Percentiles rank a stretch among this genome's conserved stretches.
phyloP scores from a whole-genome alignment of 2,113 vertebrate species.

The Callionymus lyra region DNA sequence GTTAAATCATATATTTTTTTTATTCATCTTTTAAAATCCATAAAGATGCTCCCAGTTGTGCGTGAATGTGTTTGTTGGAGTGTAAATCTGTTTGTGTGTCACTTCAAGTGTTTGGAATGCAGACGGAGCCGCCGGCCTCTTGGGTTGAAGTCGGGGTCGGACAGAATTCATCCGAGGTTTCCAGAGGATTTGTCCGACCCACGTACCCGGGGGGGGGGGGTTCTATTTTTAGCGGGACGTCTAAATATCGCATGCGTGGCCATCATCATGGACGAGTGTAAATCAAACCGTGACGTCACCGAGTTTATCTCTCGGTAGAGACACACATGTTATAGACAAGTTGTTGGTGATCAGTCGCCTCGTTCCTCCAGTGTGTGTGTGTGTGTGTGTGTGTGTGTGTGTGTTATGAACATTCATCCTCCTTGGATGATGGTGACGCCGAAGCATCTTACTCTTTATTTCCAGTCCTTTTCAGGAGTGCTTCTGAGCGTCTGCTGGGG shows the following conservation, averaged over 20 bases:
- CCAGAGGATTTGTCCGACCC: background rate
- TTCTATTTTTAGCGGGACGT: too few species aligned
- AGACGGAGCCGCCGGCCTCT: background rate
- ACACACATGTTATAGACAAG: background rate
- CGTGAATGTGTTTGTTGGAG: too few species aligned
- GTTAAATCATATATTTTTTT: too few species aligned
- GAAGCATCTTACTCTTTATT: background rate
- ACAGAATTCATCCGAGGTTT: background rate
- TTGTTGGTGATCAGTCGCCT: background rate
- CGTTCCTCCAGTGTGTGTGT: background rate
- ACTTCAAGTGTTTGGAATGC: background rate
- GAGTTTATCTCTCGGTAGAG: background rate
- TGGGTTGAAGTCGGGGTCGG: background rate
- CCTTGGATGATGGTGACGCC: background rate
- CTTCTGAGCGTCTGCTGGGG: slow-evolving; percentile 21
- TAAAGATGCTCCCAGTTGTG: too few species aligned
- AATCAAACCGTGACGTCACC: background rate
- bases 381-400: background rate
- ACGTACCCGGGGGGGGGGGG: too few species aligned
- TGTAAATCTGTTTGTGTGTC: too few species aligned
- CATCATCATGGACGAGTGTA: background rate
- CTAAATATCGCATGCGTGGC: background rate
- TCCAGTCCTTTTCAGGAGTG: slow-evolving; percentile 51
- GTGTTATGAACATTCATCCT: slow-evolving; percentile 18
- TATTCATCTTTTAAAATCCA: too few species aligned